Evolutionary conservation across 2,888 invertebrate genomes (phyloP).

Genomic region (Melipona bicolor): DNA sequence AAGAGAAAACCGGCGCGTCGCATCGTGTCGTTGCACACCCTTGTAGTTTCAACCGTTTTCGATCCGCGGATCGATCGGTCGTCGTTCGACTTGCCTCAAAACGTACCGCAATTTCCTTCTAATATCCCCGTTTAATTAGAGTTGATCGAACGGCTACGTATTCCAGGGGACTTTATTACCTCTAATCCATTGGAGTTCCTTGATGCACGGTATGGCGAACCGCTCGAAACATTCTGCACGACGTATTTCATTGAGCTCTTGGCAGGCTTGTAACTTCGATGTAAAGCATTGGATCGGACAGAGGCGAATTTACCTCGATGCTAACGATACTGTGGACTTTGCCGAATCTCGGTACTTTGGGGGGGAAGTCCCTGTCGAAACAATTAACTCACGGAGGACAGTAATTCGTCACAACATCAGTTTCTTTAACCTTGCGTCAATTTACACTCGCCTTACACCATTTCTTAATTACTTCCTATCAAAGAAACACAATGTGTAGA

Average conservation of each 20-base stretch:
- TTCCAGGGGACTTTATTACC: conserved; percentile 18
- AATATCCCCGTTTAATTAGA: conserved; percentile 29
- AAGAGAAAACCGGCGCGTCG: not conserved
- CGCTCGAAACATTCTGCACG: not conserved
- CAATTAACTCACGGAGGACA: no score
- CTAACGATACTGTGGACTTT: no score
- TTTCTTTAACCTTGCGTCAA: no score
- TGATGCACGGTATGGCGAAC: not conserved
- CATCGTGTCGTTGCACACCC: not conserved
- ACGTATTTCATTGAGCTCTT: not conserved
- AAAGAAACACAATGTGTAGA: no score
- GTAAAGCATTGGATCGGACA: not conserved
- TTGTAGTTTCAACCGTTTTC: not conserved
- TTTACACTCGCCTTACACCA: no score
- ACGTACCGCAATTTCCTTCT: conserved; percentile 29
- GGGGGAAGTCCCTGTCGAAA: no score
- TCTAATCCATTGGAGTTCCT: conserved; percentile 11
- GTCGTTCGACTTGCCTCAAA: not conserved
- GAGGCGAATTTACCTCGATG: no score
- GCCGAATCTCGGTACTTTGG: no score
- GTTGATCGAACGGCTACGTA: conserved; percentile 9
- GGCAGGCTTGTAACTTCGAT: not conserved
- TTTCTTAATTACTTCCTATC: no score
- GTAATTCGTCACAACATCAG: no score
- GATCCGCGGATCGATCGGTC: conserved; percentile 1